Conservation (phyloP, 1,140 invertebrate species). For the Heliconius congener region DNA sequence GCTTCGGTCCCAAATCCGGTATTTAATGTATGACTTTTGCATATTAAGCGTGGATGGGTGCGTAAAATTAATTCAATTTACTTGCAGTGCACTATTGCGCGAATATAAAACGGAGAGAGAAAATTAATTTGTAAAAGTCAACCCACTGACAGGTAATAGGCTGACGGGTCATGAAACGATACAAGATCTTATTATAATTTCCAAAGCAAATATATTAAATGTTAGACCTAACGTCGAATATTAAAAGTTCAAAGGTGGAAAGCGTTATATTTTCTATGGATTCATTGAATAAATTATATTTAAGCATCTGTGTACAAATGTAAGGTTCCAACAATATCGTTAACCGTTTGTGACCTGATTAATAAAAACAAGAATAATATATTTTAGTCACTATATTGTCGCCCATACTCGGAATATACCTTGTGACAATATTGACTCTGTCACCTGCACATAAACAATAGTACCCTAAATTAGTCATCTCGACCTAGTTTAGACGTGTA, state of each 20-base stretch:
- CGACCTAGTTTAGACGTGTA: not conserved
- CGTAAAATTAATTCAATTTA: constrained; percentile 40
- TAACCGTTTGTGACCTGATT: too few relatives aligned
- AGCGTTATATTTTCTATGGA: too few relatives aligned
- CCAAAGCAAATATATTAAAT: not conserved
- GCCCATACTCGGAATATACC: not conserved
- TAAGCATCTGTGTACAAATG: too few relatives aligned
- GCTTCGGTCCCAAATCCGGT: constrained; percentile 22
- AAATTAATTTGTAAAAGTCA: constrained; percentile 45
- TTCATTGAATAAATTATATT: too few relatives aligned
- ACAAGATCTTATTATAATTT: constrained; percentile 20
- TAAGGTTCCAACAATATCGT: too few relatives aligned
- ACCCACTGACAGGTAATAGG: constrained; percentile 44
- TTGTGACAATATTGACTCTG: not conserved
- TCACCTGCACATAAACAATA: not conserved
- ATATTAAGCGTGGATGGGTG: constrained; percentile 30
- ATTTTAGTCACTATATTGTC: not conserved
- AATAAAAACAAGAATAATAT: too few relatives aligned
- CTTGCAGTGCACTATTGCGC: constrained; percentile 18
- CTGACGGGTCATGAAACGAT: constrained; percentile 46
- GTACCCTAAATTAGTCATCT: not conserved
- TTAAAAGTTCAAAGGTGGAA: too few relatives aligned
- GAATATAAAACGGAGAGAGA: constrained; percentile 42
- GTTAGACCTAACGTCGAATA: too few relatives aligned
- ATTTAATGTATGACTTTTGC: constrained; percentile 27